Evolutionary conservation across 2,113 vertebrate species (phyloP), one percentile per base, ranked within the genome.

Genomic region (Callipepla californica): DNA sequence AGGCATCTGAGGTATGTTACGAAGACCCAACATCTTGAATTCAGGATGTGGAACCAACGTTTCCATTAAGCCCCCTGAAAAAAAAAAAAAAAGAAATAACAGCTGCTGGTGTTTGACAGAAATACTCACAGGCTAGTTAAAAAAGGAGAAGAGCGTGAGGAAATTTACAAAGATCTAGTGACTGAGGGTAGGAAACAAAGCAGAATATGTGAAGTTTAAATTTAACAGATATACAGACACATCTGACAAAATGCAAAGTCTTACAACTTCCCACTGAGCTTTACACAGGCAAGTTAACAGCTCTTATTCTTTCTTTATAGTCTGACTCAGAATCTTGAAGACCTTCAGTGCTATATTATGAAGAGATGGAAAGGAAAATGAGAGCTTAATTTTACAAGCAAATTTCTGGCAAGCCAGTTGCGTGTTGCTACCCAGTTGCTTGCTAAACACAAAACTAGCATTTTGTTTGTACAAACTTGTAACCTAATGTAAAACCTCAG

Each of bases 1-100:
- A 48, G 98, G 95, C 98, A 99, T 98, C 57, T 99, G 99, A 74
- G 99, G 99, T 95, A 99, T 98, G 77, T 98, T 98, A 66, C 97
- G 95, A 61, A 99, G 63, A 42, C 98, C 98, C 82, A 99, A 97
- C 96, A 99, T 96, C 97, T 99, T 99, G 96, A 99, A 99, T 91
- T 99, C 99, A 0, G 99, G 98, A 84, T 99, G 99, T 42, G 99
- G 98, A 13, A 98, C 98, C 66, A 99, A 96, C 1, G 95, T 42
- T 67, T 98, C 98, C 98, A 99, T 97, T 74, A 99, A 62, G 79
- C 99, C 98, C 93, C 99, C 99, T 99, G 96, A 22, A 65, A 95
- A 85, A 28, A 81, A 74, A 74, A 45, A 51, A 91, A 66, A 92
- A 77, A 50, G 83, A 75, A 93, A 16, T 23, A 70, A 34, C 83